phyloP scores from a whole-genome alignment of 2,797 vertebrate species.

The Podarcis siculus region DNA sequence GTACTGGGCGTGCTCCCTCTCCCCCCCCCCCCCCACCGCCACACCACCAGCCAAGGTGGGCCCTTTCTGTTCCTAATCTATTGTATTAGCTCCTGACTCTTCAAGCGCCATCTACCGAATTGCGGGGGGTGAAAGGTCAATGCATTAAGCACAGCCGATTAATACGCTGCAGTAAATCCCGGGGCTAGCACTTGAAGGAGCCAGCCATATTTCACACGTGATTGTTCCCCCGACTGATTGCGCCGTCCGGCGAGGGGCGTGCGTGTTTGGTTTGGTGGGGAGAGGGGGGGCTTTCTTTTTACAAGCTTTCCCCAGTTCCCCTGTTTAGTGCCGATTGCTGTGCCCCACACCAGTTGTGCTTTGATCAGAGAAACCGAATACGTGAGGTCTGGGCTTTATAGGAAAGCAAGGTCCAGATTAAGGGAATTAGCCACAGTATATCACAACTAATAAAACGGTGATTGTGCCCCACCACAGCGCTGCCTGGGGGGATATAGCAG shows the following conservation, averaged over 20 bases:
- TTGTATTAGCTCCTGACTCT: conserved; percentile 77
- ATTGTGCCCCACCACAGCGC: conserved; percentile 76
- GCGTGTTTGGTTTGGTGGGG: not conserved
- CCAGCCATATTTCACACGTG: conserved; percentile 75
- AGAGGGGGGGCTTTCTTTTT: conserved; percentile 59
- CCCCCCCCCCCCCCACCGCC: conserved; percentile 21
- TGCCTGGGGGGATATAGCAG: conserved; percentile 60
- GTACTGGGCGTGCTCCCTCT: not conserved
- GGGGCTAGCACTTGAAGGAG: conserved; percentile 71
- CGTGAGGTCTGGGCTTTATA: conserved; percentile 80
- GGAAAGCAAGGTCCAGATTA: conserved; percentile 80
- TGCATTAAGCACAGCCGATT: conserved; percentile 76
- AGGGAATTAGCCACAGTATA: conserved; percentile 81
- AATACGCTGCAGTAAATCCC: conserved; percentile 78
- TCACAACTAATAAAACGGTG: conserved; percentile 80
- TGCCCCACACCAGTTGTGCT: conserved; percentile 72
- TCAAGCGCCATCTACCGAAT: conserved; percentile 66
- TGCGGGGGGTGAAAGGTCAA: conserved; percentile 73
- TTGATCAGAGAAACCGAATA: conserved; percentile 83
- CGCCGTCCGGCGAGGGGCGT: conserved; percentile 52
- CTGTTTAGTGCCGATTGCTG: conserved; percentile 72
- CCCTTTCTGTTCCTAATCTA: conserved; percentile 73
- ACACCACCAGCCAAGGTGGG: conserved; percentile 24
- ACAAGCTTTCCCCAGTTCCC: conserved; percentile 73
- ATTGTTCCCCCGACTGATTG: conserved; percentile 69